Base-by-base conservation (phyloP, 2,888 invertebrate species). In the Sinodicranocentrus sp. region DNA sequence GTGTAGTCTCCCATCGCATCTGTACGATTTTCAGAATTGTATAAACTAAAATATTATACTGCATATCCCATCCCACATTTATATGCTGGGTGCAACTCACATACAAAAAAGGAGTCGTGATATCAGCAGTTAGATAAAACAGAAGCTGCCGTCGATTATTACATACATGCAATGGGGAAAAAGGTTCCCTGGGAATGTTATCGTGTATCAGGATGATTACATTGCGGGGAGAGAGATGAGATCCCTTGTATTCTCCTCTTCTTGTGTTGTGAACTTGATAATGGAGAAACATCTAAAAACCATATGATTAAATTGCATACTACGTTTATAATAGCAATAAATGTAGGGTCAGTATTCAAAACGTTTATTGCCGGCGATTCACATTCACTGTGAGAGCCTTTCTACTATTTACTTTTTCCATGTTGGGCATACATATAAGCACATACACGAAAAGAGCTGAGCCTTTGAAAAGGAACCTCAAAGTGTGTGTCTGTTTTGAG, bases 311-410 rank as follows among this genome's bases (percentile, higher is more conserved):
- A 57, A 57, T 78, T 71, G 61, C 48, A 10, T 33, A 21, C 26
- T 25, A 19, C 33, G 48, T 5, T 61, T 48, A 68, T 61, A 78
- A 78, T 48, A 54, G 68, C 61, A 44, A 71, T 78, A 78, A 78
- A 70, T 78, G 78, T 71, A 78, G 78, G 78, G 78, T 78, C 70
- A 78, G 71, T 78, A 59, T 52, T 78, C 39, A 77, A 48, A 77
- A 21, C 61, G 10, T 63, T 78, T 61, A 70, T 52, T 59, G 77
- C 68, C 77, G 77, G 68, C 59, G 57, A 33, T 68, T 8, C 59
- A 33, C 67, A 33, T 2, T n/a, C n/a, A n/a, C n/a, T n/a, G n/a
- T 19, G 17, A 8, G 54, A 26, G 23, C 61, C 65, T 76, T 76
- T 76, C 43, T 57, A 25, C 26, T 68, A 33, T 43, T 68, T 68